A percentile compares a stretch with the other conserved stretches of the same genome.
Evolutionary conservation across 2,113 vertebrate genomes (phyloP).

Genomic region (Merops nubicus): DNA sequence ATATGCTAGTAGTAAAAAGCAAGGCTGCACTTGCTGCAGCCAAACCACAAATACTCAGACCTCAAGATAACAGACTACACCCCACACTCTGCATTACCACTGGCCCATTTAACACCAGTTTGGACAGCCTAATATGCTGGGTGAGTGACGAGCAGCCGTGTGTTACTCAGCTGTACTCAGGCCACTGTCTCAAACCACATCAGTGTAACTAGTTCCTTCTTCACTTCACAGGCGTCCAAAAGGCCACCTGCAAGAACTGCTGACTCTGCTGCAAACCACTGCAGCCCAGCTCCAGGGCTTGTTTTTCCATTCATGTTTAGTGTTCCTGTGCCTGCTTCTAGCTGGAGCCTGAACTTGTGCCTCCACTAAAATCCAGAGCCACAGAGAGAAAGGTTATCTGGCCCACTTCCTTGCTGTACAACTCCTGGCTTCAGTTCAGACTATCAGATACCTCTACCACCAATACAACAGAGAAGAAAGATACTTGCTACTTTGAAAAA

Average conservation of each 20-base stretch:
- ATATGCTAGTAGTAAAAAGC: neutral
- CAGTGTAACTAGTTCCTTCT: neutral
- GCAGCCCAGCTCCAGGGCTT: neutral
- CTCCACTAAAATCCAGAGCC: neutral
- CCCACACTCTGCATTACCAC: rapidly evolving
- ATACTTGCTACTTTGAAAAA: neutral
- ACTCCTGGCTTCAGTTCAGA: neutral
- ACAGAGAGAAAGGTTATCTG: neutral
- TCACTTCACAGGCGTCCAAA: neutral
- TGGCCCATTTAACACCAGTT: neutral
- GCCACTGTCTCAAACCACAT: neutral
- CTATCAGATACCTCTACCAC: neutral
- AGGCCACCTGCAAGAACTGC: neutral
- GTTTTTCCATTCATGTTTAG: neutral
- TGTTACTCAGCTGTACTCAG: neutral
- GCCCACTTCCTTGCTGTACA: neutral
- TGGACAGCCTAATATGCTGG: neutral
- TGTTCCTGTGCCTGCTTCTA: neutral
- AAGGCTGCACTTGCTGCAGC: neutral
- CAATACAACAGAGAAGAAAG: neutral
- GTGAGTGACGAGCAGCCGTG: neutral
- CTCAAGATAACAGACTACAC: neutral
- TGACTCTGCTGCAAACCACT: neutral
- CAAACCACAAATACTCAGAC: neutral
- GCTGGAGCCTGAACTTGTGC: neutral